Conservation (phyloP, 1,140 invertebrate genomes). For the Drosophila santomea region DNA sequence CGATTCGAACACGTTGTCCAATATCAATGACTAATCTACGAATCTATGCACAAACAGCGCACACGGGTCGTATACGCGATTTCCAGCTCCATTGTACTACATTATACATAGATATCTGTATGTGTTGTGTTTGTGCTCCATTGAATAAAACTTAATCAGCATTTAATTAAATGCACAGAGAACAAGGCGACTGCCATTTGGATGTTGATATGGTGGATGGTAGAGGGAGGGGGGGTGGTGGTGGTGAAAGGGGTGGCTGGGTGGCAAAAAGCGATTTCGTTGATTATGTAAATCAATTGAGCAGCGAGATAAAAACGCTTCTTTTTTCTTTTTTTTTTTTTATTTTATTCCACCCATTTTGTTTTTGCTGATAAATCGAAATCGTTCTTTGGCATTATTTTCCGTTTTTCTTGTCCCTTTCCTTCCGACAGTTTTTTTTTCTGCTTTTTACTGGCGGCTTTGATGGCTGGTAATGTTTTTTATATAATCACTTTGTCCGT, state of each 20-base stretch:
- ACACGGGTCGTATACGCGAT: slow-evolving; percentile 11
- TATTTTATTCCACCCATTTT: slow-evolving; percentile 21
- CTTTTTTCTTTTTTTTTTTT: slow-evolving; percentile 15
- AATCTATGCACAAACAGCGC: slow-evolving; percentile 28
- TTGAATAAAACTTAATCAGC: slow-evolving; percentile 81
- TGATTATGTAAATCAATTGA: slow-evolving; percentile 82
- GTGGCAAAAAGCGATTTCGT: slow-evolving; percentile 62
- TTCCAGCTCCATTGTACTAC: slow-evolving; percentile 35
- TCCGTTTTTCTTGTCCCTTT: slow-evolving; percentile 45
- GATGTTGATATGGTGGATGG: neutral
- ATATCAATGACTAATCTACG: slow-evolving; percentile 75
- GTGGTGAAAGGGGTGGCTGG: slow-evolving; percentile 1
- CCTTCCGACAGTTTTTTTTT: slow-evolving; percentile 23
- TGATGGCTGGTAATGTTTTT: slow-evolving; percentile 52
- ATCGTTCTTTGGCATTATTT: slow-evolving; percentile 71
- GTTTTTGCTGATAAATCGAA: slow-evolving; percentile 74
- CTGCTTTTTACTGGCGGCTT: slow-evolving; percentile 44
- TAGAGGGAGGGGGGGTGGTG: neutral
- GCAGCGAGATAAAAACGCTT: slow-evolving; percentile 69
- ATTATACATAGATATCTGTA: slow-evolving; percentile 15
- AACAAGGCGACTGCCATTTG: slow-evolving; percentile 27
- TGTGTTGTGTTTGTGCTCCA: slow-evolving; percentile 51
- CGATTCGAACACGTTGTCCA: slow-evolving; percentile 57
- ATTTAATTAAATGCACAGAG: slow-evolving; percentile 78
- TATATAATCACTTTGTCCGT: slow-evolving; percentile 59